Evolutionary conservation across 2,888 invertebrate species (phyloP).

Genomic region (Lordiphosa andalusiaca): DNA sequence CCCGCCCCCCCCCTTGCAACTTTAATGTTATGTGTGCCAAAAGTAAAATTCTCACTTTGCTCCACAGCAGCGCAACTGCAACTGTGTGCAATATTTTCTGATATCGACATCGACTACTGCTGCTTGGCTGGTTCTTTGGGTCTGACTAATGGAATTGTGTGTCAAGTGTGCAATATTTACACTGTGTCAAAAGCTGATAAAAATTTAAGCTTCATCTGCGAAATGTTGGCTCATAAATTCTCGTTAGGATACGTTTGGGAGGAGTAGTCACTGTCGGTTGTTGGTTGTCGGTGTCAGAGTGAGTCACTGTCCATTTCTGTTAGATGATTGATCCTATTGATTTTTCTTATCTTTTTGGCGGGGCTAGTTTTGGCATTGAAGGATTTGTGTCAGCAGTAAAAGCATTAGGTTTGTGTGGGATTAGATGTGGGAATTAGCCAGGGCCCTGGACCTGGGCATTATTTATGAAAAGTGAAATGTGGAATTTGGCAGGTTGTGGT

Average conservation of each 20-base stretch:
- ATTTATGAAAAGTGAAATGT: too few relatives aligned
- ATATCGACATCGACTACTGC: conserved; percentile 42
- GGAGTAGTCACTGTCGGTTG: neutral
- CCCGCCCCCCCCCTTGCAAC: conserved; percentile 46
- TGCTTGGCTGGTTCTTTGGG: conserved; percentile 14
- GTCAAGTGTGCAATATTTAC: conserved; percentile 75
- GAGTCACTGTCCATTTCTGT: neutral
- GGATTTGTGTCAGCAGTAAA: conserved; percentile 41
- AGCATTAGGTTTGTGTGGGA: conserved; percentile 32
- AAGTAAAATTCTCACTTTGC: conserved; percentile 18
- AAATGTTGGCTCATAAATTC: conserved; percentile 55
- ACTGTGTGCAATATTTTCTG: conserved; percentile 54
- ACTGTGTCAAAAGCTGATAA: conserved; percentile 75
- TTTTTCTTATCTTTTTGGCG: conserved; percentile 44
- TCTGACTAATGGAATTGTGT: conserved; percentile 74
- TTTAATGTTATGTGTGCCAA: conserved; percentile 73
- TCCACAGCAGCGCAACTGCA: conserved; percentile 10
- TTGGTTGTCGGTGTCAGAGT: too few relatives aligned
- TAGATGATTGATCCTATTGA: conserved; percentile 70
- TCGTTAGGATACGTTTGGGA: conserved; percentile 22
- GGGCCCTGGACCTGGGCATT: too few relatives aligned
- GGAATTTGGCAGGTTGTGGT: too few relatives aligned
- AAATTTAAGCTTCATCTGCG: conserved; percentile 63
- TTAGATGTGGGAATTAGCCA: conserved; percentile 17
- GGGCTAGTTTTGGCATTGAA: conserved; percentile 33